Evolutionary conservation across 1,140 invertebrate species (phyloP).

Genomic region (Pogonognathellus flavescens): DNA sequence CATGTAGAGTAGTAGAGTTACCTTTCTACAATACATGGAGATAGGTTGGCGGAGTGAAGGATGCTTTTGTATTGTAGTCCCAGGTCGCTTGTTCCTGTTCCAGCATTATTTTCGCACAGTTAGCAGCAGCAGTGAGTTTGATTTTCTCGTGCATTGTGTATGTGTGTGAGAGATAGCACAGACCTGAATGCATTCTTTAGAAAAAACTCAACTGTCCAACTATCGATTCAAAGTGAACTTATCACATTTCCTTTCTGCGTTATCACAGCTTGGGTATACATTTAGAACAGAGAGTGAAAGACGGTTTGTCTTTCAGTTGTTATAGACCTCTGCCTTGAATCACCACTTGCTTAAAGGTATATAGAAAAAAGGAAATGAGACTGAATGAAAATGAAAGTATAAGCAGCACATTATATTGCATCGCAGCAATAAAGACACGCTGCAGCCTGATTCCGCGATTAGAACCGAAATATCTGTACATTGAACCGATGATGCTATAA

Average conservation of each 20-base stretch:
- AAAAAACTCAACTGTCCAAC: conserved; percentile 3
- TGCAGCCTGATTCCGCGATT: conserved; percentile 1
- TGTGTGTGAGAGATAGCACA: not conserved
- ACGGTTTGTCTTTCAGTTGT: not conserved
- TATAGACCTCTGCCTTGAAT: not conserved
- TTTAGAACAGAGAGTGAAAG: no score
- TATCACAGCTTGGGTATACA: not conserved
- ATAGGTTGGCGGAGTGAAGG: no score
- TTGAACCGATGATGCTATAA: not conserved
- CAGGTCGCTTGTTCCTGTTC: not conserved
- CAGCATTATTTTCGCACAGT: not conserved
- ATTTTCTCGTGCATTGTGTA: not conserved
- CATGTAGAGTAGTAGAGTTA: no score
- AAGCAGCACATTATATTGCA: conserved; percentile 18
- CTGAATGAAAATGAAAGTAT: conserved; percentile 34
- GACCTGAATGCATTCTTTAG: not conserved
- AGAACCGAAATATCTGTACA: not conserved
- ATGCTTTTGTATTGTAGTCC: not conserved
- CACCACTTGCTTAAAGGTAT: not conserved
- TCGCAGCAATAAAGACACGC: not conserved
- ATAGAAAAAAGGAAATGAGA: conserved; percentile 31
- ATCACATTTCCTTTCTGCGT: not conserved
- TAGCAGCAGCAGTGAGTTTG: not conserved
- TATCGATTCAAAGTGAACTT: not conserved
- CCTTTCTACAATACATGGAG: no score